A percentile compares a stretch with the other conserved stretches of the same genome.
Evolutionary conservation across 2,888 invertebrate species (phyloP).

Genomic region (Cephus pygmeus): DNA sequence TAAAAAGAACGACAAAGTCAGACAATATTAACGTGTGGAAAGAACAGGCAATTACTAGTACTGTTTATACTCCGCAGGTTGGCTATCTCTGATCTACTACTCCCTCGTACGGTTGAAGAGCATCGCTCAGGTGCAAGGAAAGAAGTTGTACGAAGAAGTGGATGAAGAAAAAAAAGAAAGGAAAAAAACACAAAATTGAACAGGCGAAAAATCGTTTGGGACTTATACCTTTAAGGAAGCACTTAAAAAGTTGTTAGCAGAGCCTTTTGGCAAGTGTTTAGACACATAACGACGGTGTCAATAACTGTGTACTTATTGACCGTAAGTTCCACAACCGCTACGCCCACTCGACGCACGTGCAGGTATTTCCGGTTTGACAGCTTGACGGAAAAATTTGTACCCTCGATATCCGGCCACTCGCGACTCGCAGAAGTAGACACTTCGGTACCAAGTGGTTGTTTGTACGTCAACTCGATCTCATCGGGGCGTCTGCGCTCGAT

Average conservation of each 20-base stretch:
- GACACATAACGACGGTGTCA: not conserved
- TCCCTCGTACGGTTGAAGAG: not conserved
- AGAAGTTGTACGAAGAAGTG: not conserved
- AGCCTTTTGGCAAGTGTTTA: not conserved
- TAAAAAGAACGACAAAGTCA: conserved; percentile 24
- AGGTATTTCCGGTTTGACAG: not conserved
- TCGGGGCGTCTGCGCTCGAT: not conserved
- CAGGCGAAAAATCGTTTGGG: not conserved
- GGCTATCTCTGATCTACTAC: not conserved
- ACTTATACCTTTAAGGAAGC: not conserved
- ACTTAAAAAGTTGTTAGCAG: not conserved
- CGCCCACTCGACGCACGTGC: not conserved
- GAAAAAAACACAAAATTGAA: not conserved
- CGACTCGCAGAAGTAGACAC: not conserved
- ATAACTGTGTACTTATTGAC: not conserved
- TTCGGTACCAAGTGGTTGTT: not conserved
- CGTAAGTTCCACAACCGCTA: not conserved
- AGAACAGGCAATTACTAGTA: conserved; percentile 17
- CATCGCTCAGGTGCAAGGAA: not conserved
- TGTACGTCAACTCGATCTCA: not conserved
- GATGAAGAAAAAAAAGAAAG: not conserved
- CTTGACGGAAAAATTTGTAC: not conserved
- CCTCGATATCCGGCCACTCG: not conserved
- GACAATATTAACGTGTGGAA: conserved; percentile 17
- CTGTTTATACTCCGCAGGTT: conserved; percentile 17